These are phyloP conservation scores for Dolichoris vasculosae DNA, from an alignment of 1,140 invertebrate genomes.

Conservation along the genomic window DNA sequence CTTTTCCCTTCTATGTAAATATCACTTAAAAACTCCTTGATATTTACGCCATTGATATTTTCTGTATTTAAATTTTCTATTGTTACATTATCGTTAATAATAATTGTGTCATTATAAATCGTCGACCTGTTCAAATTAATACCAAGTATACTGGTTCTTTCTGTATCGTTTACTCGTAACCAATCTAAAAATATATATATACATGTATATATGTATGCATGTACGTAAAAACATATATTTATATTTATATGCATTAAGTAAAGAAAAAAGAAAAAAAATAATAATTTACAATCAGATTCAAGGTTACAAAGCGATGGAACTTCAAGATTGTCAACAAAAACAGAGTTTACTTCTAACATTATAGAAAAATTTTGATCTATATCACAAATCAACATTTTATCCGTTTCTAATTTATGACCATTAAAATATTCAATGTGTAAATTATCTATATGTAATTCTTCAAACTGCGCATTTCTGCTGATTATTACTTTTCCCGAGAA, in stretches of 20 bases:
- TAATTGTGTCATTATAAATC: slow-evolving; percentile 56
- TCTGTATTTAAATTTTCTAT: slow-evolving; percentile 49
- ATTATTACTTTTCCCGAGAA: slow-evolving; percentile 41
- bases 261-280: neutral
- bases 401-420: slow-evolving; percentile 8
- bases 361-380: slow-evolving; percentile 30
- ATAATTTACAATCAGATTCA: slow-evolving; percentile 48
- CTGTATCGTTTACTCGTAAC: slow-evolving; percentile 50
- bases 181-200: slow-evolving; percentile 56
- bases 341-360: slow-evolving; percentile 32
- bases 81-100: slow-evolving; percentile 51
- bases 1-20: slow-evolving; percentile 55
- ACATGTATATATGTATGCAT: neutral
- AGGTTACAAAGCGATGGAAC: slow-evolving; percentile 61
- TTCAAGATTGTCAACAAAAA: slow-evolving; percentile 55
- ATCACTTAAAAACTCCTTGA: slow-evolving; percentile 54
- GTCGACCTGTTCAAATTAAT: slow-evolving; percentile 16
- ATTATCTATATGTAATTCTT: slow-evolving; percentile 53
- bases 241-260: slow-evolving; percentile 36
- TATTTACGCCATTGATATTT: slow-evolving; percentile 52
- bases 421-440: slow-evolving; percentile 56
- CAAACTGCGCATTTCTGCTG: slow-evolving; percentile 42
- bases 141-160: slow-evolving; percentile 31
- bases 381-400: slow-evolving; percentile 14
- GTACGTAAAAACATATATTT: too few relatives aligned